Evolutionary conservation across 2,797 vertebrate genomes (phyloP).

Genomic region (Enteromius viviparus): DNA sequence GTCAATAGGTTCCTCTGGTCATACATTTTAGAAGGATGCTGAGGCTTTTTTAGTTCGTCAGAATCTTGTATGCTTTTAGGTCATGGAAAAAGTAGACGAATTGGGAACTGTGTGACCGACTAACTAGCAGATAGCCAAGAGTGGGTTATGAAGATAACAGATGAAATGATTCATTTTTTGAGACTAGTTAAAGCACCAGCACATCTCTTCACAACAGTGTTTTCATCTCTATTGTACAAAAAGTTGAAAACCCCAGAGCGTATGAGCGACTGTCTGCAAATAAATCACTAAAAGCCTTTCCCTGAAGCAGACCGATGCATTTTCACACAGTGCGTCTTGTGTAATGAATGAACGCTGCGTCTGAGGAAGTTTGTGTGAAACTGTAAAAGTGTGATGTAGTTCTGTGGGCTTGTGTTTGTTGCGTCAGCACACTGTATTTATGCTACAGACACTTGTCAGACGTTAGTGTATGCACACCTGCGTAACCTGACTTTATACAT

Average conservation of each 20-base stretch:
- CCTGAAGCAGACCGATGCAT: neutral
- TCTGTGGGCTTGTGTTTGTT: slow-evolving; percentile 52
- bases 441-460: neutral
- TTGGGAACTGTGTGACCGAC: neutral
- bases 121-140: neutral
- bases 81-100: neutral
- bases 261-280: too few species aligned
- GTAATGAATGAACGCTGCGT: neutral
- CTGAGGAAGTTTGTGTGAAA: neutral
- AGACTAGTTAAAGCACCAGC: neutral
- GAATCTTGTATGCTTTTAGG: neutral
- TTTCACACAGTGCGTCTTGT: neutral
- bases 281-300: neutral
- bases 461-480: neutral
- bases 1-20: neutral
- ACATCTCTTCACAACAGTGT: neutral
- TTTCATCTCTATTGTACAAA: neutral
- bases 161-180: neutral
- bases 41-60: neutral
- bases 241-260: neutral
- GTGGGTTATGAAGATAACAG: neutral
- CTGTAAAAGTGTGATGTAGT: slow-evolving; percentile 19
- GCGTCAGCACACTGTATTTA: neutral
- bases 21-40: neutral
- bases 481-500: too few species aligned